Evolutionary conservation across 2,888 invertebrate species (phyloP).

Genomic region (Ormyrus rosae): DNA sequence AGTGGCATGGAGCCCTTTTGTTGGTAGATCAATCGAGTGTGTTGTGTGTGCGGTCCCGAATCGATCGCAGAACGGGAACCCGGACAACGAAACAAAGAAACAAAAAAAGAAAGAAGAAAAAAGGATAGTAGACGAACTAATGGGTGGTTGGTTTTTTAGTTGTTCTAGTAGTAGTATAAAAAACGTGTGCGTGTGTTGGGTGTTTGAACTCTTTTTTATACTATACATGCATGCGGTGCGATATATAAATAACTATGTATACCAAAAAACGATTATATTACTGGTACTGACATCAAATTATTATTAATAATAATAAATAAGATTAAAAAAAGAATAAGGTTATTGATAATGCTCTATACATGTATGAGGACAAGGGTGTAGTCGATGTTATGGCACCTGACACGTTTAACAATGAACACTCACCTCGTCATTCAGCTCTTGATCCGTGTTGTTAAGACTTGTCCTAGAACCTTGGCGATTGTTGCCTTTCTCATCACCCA

Average conservation of each 20-base stretch:
- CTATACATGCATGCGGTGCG: slow-evolving; percentile 64
- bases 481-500: slow-evolving; percentile 82
- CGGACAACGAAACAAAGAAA: slow-evolving; percentile 75
- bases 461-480: slow-evolving; percentile 85
- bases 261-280: slow-evolving; percentile 53
- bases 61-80: slow-evolving; percentile 65
- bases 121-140: slow-evolving; percentile 57
- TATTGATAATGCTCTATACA: slow-evolving; percentile 51
- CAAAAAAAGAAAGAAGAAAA: slow-evolving; percentile 68
- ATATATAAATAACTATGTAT: slow-evolving; percentile 50
- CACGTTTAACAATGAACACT: slow-evolving; percentile 74
- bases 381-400: slow-evolving; percentile 23
- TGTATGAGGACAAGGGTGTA: slow-evolving; percentile 19
- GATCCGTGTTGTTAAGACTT: slow-evolving; percentile 82
- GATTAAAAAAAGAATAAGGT: slow-evolving; percentile 50
- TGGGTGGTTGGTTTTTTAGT: slow-evolving; percentile 38
- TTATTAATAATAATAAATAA: slow-evolving; percentile 27
- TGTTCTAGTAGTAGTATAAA: slow-evolving; percentile 42
- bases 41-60: slow-evolving; percentile 66
- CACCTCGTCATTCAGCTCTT: slow-evolving; percentile 87
- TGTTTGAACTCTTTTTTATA: slow-evolving; percentile 47
- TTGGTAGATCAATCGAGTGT: slow-evolving; percentile 70
- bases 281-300: slow-evolving; percentile 51
- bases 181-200: slow-evolving; percentile 23
- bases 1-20: slow-evolving; percentile 76